A percentile compares a stretch with the other conserved stretches of the same genome.
Conservation (phyloP, 2,113 vertebrate genomes). For the Entomyzon cyanotis region DNA sequence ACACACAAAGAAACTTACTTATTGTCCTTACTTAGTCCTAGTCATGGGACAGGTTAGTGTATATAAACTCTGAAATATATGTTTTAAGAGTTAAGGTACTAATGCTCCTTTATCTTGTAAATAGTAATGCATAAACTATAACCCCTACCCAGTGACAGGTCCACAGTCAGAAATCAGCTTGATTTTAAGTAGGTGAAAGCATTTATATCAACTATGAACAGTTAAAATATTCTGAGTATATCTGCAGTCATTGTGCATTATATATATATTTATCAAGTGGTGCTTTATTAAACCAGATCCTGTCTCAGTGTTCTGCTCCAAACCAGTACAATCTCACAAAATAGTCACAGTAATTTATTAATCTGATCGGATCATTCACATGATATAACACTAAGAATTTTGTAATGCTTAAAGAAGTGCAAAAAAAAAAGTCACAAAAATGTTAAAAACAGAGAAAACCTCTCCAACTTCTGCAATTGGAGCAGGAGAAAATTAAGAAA, state of each 20-base stretch:
- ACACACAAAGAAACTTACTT: neutral
- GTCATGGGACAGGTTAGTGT: neutral
- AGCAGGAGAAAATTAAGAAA: neutral
- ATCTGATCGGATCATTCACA: neutral
- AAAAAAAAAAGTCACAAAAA: neutral
- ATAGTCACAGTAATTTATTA: neutral
- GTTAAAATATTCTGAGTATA: neutral
- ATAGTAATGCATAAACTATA: neutral
- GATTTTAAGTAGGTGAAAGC: neutral
- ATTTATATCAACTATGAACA: neutral
- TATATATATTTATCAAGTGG: neutral
- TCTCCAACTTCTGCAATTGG: neutral
- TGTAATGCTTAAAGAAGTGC: neutral
- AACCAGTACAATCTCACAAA: neutral
- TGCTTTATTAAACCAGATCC: neutral
- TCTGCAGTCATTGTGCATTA: neutral
- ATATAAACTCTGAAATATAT: neutral
- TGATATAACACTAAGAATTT: neutral
- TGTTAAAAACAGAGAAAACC: neutral
- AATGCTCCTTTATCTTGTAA: neutral
- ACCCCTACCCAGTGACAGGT: neutral
- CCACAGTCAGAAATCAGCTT: neutral
- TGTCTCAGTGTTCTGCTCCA: neutral
- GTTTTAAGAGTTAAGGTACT: neutral
- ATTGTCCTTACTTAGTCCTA: neutral